Percentiles rank a stretch among this genome's conserved stretches.
Evolutionary conservation across 2,113 vertebrate genomes (phyloP).

Genomic region (Amblyopsis rosae): DNA sequence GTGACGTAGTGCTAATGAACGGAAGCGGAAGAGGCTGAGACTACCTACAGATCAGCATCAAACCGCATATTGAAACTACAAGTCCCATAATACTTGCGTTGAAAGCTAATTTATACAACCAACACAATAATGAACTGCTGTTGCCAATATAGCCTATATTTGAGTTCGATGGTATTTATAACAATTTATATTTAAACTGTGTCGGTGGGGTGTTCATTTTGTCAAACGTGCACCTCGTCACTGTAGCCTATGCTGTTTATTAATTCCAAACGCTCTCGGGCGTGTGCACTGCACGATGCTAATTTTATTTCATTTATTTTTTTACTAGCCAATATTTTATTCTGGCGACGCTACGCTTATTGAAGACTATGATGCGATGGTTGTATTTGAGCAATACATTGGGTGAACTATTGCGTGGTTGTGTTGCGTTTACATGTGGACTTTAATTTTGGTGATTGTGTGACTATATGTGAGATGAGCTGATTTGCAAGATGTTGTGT

Average conservation of each 20-base stretch:
- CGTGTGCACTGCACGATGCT: constrained; percentile 49
- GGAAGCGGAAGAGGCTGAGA: too few species aligned
- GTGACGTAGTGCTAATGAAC: too few species aligned
- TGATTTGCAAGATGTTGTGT: too few species aligned
- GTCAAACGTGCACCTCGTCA: background rate
- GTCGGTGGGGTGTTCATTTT: background rate
- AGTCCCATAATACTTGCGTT: constrained; percentile 48
- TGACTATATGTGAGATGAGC: background rate
- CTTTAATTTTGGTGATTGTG: constrained; percentile 31
- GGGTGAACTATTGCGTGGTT: background rate
- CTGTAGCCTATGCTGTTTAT: constrained; percentile 72
- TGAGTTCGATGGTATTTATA: too few species aligned
- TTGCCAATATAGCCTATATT: too few species aligned
- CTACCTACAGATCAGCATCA: constrained; percentile 30
- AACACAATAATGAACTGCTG: too few species aligned
- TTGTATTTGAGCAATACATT: background rate
- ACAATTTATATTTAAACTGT: background rate
- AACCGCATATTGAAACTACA: constrained; percentile 48
- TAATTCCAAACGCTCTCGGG: constrained; percentile 67
- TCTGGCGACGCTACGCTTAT: constrained; percentile 44
- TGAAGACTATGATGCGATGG: background rate
- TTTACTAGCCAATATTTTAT: constrained; percentile 48
- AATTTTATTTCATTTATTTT: background rate
- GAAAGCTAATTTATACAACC: background rate
- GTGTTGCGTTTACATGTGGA: constrained; percentile 6